phyloP scores from a whole-genome alignment of 2,888 invertebrate genomes.

The Drosophila fungiperda region DNA sequence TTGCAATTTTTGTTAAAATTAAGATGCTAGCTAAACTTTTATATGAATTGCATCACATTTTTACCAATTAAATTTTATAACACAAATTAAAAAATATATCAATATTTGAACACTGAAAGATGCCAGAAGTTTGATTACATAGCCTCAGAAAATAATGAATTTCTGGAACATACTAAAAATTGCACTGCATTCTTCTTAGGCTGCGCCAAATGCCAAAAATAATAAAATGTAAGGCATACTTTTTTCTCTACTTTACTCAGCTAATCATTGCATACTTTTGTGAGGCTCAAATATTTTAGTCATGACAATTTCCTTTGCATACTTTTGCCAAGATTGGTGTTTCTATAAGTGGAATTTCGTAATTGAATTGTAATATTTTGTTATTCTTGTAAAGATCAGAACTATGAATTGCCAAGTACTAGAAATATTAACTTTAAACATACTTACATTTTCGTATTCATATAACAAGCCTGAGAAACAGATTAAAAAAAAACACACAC shows the following conservation, averaged over 20 bases:
- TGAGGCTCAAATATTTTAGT: not conserved
- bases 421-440: not conserved
- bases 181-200: not conserved
- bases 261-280: not conserved
- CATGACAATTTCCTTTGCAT: not conserved
- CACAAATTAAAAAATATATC: not conserved
- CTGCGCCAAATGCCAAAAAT: not conserved
- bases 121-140: not conserved
- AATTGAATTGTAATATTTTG: not conserved
- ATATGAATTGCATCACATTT: not conserved
- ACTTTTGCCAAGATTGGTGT: not conserved
- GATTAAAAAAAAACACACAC: slow-evolving; percentile 39
- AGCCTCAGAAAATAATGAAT: not conserved
- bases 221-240: not conserved
- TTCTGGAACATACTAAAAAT: not conserved
- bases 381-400: not conserved
- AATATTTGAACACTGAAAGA: not conserved
- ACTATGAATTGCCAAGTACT: not conserved
- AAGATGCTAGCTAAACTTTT: not conserved
- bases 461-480: not conserved
- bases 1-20: not conserved
- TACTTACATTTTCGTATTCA: not conserved
- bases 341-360: not conserved
- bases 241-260: not conserved
- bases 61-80: not conserved